Conservation (phyloP, 2,113 vertebrate species). For the Otis tarda region DNA sequence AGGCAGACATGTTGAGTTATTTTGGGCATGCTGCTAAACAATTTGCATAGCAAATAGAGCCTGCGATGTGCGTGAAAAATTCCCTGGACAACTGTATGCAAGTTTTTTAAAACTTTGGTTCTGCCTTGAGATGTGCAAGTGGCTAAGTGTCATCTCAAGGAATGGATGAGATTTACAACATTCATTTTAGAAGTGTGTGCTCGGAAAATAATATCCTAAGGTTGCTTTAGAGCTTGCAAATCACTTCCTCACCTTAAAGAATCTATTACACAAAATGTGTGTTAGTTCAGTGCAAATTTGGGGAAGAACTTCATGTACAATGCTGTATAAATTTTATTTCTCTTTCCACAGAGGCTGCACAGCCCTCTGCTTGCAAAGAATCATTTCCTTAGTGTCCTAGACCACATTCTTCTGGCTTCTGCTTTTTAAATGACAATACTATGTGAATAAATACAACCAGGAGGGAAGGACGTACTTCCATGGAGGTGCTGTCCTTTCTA, state of each 20-base stretch:
- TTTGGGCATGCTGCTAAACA: not conserved
- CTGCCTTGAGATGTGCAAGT: not conserved
- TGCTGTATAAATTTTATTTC: not conserved
- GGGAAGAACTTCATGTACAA: not conserved
- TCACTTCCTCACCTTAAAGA: not conserved
- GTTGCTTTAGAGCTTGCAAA: not conserved
- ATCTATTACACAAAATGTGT: not conserved
- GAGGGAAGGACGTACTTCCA: not conserved
- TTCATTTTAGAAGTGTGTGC: not conserved
- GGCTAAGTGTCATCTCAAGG: not conserved
- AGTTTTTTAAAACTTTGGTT: not conserved
- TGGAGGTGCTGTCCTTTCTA: not conserved
- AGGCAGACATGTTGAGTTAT: constrained; percentile 10
- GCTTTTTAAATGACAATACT: not conserved
- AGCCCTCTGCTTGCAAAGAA: not conserved
- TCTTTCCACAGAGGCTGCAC: not conserved
- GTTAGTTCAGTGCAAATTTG: not conserved
- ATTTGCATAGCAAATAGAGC: constrained; percentile 32
- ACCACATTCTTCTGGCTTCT: not conserved
- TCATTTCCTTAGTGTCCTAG: not conserved
- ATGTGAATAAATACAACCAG: not conserved
- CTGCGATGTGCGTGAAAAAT: not conserved
- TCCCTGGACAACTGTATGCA: not conserved
- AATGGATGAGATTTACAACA: not conserved
- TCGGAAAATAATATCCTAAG: not conserved